Conservation (phyloP, 2,113 vertebrate genomes). For the Catharus bicknelli region DNA sequence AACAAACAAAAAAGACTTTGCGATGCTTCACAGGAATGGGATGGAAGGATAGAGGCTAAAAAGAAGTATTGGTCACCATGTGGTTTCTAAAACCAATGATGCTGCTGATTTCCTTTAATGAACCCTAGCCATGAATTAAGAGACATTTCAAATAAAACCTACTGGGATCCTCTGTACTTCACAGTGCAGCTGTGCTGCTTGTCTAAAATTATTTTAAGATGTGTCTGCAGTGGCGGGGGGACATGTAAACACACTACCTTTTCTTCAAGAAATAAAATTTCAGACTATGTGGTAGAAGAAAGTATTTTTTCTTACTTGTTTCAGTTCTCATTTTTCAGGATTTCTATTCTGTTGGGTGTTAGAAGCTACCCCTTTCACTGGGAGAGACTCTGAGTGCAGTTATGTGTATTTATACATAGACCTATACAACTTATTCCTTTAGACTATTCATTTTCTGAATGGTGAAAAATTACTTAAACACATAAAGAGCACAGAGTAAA, state of each 20-base stretch:
- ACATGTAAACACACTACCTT: neutral
- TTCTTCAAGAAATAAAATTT: neutral
- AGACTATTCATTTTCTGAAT: neutral
- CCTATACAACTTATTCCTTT: neutral
- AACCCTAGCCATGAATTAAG: neutral
- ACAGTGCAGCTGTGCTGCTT: neutral
- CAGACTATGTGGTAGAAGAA: neutral
- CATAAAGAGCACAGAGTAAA: neutral
- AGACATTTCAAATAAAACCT: neutral
- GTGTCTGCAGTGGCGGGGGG: fast-evolving
- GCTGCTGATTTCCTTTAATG: neutral
- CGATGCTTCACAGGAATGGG: neutral
- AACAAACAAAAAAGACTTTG: neutral
- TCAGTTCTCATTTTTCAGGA: neutral
- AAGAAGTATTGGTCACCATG: neutral
- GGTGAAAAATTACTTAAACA: neutral
- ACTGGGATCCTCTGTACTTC: neutral
- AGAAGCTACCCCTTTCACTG: neutral
- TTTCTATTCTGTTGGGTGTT: neutral
- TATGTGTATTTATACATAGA: neutral
- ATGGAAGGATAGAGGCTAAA: neutral
- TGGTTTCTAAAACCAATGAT: neutral
- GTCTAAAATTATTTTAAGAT: neutral
- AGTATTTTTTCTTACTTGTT: neutral
- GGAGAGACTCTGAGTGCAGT: neutral